Conservation (phyloP, 2,888 invertebrate genomes). For the Lamellibrachia satsuma region DNA sequence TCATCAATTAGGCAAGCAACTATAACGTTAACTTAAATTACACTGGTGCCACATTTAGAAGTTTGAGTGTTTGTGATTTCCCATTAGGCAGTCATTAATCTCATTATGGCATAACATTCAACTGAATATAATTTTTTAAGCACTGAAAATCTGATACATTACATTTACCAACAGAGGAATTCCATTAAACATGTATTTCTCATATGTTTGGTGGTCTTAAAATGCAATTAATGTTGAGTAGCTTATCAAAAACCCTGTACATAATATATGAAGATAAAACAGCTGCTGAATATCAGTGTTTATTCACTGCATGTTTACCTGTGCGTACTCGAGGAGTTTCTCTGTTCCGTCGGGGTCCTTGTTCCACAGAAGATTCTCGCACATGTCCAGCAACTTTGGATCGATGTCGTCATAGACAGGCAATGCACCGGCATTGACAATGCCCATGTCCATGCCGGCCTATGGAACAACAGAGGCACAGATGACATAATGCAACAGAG, state of each 20-base stretch:
- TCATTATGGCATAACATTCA: slow-evolving; percentile 13
- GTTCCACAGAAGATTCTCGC: slow-evolving; percentile 71
- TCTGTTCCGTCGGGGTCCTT: slow-evolving; percentile 68
- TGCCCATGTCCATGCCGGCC: slow-evolving; percentile 72
- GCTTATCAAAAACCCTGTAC: too few species aligned
- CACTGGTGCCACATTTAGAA: neutral
- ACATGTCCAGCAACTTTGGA: slow-evolving; percentile 66
- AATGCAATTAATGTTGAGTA: too few species aligned
- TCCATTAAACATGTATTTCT: too few species aligned
- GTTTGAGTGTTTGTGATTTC: too few species aligned
- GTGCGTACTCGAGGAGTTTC: slow-evolving; percentile 67
- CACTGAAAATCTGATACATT: neutral
- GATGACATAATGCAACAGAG: too few species aligned
- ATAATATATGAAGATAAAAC: neutral
- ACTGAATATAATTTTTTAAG: neutral
- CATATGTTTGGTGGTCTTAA: too few species aligned
- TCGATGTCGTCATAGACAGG: slow-evolving; percentile 71
- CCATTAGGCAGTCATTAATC: neutral
- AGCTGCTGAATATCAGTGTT: neutral
- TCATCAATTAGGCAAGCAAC: neutral
- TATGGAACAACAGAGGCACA: slow-evolving; percentile 35
- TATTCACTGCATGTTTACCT: slow-evolving; percentile 48
- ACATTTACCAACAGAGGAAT: too few species aligned
- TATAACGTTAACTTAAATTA: neutral
- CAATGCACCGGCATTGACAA: slow-evolving; percentile 71